Evolutionary conservation across 2,888 invertebrate species (phyloP).

Genomic region (Drosophila colorata): DNA sequence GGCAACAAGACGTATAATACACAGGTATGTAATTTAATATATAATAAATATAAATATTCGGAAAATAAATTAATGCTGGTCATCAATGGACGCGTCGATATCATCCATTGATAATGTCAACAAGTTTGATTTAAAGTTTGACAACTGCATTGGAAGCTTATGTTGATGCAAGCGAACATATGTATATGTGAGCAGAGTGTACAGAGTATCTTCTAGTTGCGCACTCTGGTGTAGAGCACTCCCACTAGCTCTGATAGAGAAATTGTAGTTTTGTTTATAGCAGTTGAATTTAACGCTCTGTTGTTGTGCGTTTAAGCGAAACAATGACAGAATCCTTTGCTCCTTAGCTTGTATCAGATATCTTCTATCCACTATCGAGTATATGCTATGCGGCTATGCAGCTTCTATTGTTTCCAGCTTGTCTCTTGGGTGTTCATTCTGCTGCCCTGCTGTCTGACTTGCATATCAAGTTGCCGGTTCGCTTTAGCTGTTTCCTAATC

Average conservation of each 20-base stretch:
- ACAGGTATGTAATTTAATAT: too few relatives aligned
- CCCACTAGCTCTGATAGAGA: neutral
- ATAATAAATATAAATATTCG: too few relatives aligned
- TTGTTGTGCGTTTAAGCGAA: constrained; percentile 74
- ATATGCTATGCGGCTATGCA: constrained; percentile 31
- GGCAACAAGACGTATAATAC: too few relatives aligned
- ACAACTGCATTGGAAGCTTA: too few relatives aligned
- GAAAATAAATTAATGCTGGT: too few relatives aligned
- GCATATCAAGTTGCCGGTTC: constrained; percentile 64
- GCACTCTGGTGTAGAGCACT: neutral
- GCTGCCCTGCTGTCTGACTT: constrained; percentile 58
- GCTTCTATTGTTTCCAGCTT: constrained; percentile 31
- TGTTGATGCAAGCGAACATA: too few relatives aligned
- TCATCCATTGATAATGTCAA: too few relatives aligned
- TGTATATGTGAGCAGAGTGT: neutral
- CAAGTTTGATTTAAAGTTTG: too few relatives aligned
- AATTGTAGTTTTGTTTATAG: constrained; percentile 6
- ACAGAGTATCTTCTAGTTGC: neutral
- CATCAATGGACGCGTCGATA: too few relatives aligned
- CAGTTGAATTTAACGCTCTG: constrained; percentile 70
- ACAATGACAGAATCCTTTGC: constrained; percentile 60
- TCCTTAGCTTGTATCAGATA: constrained; percentile 31
- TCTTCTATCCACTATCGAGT: constrained; percentile 35
- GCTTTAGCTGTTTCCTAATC: constrained; percentile 62
- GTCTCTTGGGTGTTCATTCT: constrained; percentile 30